These are phyloP conservation scores for Nixonia krombeini DNA, from an alignment of 1,140 invertebrate genomes.

Conservation along the genomic window DNA sequence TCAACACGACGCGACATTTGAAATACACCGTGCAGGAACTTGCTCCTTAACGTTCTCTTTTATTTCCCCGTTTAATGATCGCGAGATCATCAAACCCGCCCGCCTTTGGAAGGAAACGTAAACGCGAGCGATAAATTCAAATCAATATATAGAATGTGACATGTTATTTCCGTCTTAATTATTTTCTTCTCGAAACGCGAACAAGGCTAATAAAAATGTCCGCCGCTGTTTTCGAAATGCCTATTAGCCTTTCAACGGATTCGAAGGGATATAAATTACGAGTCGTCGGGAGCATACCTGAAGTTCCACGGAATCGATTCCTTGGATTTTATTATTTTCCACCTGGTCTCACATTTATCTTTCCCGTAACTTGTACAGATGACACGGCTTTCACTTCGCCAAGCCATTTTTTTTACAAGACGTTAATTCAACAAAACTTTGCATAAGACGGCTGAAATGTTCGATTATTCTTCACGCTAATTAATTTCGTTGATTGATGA, in stretches of 20 bases:
- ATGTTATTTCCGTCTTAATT: conserved; percentile 23
- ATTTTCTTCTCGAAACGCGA: conserved; percentile 21
- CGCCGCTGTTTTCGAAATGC: conserved; percentile 30
- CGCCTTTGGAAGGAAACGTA: conserved; percentile 5
- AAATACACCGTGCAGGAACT: too few species aligned
- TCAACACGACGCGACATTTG: not conserved
- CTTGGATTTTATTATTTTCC: conserved; percentile 29
- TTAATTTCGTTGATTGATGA: too few species aligned
- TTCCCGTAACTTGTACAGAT: too few species aligned
- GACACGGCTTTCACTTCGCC: too few species aligned
- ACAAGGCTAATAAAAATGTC: conserved; percentile 32
- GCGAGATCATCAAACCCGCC: conserved; percentile 10
- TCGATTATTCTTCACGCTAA: too few species aligned
- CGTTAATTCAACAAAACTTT: too few species aligned
- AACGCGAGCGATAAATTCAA: conserved; percentile 34
- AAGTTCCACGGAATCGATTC: conserved; percentile 15
- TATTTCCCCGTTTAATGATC: conserved; percentile 14
- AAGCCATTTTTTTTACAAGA: too few species aligned
- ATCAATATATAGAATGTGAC: conserved; percentile 41
- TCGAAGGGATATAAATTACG: conserved; percentile 45
- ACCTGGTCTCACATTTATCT: conserved; percentile 25
- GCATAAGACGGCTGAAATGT: too few species aligned
- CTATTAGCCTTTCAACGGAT: conserved; percentile 46
- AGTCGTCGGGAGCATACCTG: conserved; percentile 17
- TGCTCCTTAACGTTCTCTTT: too few species aligned